A percentile compares a stretch with the other conserved stretches of the same genome.
These are phyloP conservation scores for Dichetophora obliterata DNA, from an alignment of 2,888 invertebrate species.

Conservation along the genomic window DNA sequence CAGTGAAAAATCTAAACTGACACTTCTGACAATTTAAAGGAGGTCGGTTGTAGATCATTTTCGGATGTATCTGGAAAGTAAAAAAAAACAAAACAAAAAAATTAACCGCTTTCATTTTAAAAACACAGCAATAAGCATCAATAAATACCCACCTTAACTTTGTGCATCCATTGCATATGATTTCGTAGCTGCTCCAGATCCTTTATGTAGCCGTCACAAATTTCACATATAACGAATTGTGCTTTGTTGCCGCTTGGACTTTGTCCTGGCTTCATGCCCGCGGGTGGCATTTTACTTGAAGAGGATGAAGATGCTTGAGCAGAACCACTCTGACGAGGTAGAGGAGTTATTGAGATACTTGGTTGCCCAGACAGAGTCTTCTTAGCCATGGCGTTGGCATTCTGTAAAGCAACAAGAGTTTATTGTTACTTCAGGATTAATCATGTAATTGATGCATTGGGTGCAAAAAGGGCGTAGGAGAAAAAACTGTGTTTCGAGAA, in stretches of 20 bases:
- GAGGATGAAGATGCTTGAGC: constrained; percentile 66
- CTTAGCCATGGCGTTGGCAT: constrained; percentile 56
- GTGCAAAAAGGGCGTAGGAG: no score
- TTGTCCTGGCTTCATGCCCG: constrained; percentile 72
- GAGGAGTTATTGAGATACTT: constrained; percentile 90
- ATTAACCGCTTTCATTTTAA: no score
- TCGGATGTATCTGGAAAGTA: constrained; percentile 81
- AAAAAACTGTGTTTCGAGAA: no score
- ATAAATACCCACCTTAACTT: constrained; percentile 77
- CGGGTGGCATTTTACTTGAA: constrained; percentile 64
- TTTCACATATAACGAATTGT: constrained; percentile 94
- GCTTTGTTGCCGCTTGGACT: constrained; percentile 74
- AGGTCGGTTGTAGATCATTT: constrained; percentile 95
- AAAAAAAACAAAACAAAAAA: background rate
- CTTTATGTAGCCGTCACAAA: constrained; percentile 97
- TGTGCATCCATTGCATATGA: constrained; percentile 98
- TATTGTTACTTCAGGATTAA: background rate
- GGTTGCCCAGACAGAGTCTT: constrained; percentile 75
- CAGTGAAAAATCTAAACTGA: constrained; percentile 96
- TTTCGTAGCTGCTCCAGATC: constrained; percentile 93
- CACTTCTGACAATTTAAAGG: constrained; percentile 97
- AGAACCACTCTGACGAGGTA: constrained; percentile 76
- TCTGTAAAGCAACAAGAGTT: constrained; percentile 39
- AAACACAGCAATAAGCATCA: no score
- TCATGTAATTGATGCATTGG: no score